phyloP scores from a whole-genome alignment of 2,888 invertebrate species.

The Drosophila testacea region DNA sequence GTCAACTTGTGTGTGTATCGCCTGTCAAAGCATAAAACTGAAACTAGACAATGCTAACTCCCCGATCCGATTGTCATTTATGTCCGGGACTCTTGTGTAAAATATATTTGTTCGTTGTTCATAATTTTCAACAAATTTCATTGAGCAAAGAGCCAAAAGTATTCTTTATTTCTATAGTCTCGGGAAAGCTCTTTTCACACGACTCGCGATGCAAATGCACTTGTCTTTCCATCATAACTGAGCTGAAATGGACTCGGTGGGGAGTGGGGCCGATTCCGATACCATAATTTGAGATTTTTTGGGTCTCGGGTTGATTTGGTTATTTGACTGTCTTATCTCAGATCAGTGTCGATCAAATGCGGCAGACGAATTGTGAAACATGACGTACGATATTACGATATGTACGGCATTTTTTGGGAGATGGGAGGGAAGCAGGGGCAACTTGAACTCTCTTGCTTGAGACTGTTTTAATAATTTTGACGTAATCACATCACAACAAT shows the following conservation, averaged over 20 bases:
- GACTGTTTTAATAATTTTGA: constrained; percentile 81
- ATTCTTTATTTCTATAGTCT: constrained; percentile 21
- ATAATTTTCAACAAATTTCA: constrained; percentile 75
- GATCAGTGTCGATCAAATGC: constrained; percentile 75
- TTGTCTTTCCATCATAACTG: constrained; percentile 48
- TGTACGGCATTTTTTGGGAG: constrained; percentile 7
- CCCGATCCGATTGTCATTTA: constrained; percentile 57
- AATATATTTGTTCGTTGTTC: constrained; percentile 56
- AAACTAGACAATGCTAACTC: constrained; percentile 56
- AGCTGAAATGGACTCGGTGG: constrained; percentile 14
- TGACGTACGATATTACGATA: constrained; percentile 60
- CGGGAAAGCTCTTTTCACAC: constrained; percentile 72
- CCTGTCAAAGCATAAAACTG: constrained; percentile 72
- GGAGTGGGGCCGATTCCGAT: constrained; percentile 18
- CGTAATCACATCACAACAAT: constrained; percentile 80
- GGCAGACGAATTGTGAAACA: constrained; percentile 76
- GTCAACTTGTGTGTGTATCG: constrained; percentile 65
- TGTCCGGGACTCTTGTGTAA: constrained; percentile 58
- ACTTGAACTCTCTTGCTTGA: constrained; percentile 38
- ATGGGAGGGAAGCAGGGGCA: constrained; percentile 19
- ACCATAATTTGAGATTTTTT: constrained; percentile 36
- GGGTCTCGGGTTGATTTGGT: constrained; percentile 53
- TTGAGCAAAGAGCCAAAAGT: constrained; percentile 43
- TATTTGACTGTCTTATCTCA: constrained; percentile 68
- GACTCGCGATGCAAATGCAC: constrained; percentile 71